Conservation (phyloP, 1,140 invertebrate genomes). For the Leptinotarsa undecemlineata region DNA sequence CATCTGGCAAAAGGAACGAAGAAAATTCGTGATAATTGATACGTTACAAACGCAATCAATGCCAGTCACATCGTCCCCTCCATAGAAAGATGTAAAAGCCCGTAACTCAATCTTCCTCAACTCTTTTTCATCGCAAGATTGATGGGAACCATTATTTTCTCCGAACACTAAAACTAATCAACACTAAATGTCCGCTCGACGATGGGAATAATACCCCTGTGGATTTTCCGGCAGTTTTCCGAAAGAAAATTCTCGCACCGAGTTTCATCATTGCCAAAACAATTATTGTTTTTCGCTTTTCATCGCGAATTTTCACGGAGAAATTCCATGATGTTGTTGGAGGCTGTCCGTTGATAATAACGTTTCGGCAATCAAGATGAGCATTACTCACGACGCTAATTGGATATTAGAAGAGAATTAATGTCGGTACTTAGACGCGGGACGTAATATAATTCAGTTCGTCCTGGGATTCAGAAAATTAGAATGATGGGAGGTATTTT, state of each 20-base stretch:
- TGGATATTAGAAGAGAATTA: not conserved
- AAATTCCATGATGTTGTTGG: not conserved
- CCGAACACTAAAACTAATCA: not conserved
- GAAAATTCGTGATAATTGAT: no score
- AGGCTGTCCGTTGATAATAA: not conserved
- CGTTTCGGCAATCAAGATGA: not conserved
- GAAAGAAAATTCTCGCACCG: not conserved
- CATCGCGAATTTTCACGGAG: not conserved
- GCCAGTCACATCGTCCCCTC: no score
- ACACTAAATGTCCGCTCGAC: not conserved
- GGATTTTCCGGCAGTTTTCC: not conserved
- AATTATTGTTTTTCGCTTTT: constrained; percentile 3
- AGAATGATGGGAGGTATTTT: no score
- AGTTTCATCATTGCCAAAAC: constrained; percentile 3
- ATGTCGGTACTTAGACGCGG: not conserved
- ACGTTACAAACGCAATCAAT: no score
- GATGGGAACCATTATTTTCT: not conserved
- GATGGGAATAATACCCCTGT: not conserved
- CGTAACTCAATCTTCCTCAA: no score
- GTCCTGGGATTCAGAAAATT: not conserved
- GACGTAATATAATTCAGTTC: not conserved
- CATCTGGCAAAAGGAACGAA: no score
- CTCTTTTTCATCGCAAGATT: not conserved
- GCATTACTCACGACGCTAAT: not conserved
- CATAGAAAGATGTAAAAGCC: no score